Evolutionary conservation across 2,113 vertebrate species (phyloP), one percentile per base, ranked within the genome.

Genomic region (Bungarus multicinctus): DNA sequence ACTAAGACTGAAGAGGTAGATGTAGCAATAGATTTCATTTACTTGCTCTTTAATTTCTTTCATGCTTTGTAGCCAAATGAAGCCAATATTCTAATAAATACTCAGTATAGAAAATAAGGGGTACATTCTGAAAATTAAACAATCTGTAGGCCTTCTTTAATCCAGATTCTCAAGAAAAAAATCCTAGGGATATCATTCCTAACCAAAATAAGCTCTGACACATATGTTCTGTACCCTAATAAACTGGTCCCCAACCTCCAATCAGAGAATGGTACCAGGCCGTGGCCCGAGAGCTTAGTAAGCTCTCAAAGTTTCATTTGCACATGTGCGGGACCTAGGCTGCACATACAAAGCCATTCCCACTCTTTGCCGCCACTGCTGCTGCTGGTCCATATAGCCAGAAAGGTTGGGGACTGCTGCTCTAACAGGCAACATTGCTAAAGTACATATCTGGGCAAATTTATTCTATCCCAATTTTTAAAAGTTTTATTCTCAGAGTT

Each of bases 261-360:
- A 14, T 16, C 30, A 14, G 30, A 10, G 12, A 69, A 69, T n/a
- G 4, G 12, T 69, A 69, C 30, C 30, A 69, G 27, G 64, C 12
- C 4, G 0, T 2, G 30, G 12, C 30, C 64, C 64, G 34, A 69
- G 64, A 0, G 4, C 12, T 5, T 14, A 5, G 30, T 0, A 5
- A 69, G 64, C n/a, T n/a, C 2, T 0, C 64, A 69, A 69, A 69
- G 5, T 5, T 69, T 69, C n/a, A 34, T 34, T 69, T 69, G 14
- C 27, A 4, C 11, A 64, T 30, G 30, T n/a, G 30, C 0, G 4
- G 30, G 14, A 69, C 11, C 64, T 69, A 69, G 64, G 2, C 5
- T 69, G 14, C 14, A 18, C 30, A 69, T 34, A 34, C 30, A 69
- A 34, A 69, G n/a, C 14, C 30, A 34, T 34, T 30, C 60, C 12